Percentiles rank a stretch among this genome's conserved stretches.
Evolutionary conservation across 1,140 invertebrate species (phyloP).

Genomic region (Drosophila repletoides): DNA sequence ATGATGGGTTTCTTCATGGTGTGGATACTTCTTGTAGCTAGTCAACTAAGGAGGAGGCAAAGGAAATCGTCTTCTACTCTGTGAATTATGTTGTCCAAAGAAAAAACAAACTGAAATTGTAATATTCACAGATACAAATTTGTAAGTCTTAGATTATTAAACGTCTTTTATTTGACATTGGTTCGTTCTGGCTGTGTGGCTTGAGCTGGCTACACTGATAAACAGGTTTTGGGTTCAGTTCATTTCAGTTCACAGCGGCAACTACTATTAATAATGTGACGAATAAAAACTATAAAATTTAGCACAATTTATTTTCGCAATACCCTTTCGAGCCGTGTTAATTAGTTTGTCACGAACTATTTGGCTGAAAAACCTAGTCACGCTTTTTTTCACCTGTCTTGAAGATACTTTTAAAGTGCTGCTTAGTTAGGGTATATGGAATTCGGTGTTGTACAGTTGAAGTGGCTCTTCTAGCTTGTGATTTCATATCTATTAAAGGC

Average conservation of each 20-base stretch:
- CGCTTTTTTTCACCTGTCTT: too few relatives aligned
- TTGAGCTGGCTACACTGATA: neutral
- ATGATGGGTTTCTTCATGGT: conserved; percentile 18
- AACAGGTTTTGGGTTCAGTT: conserved; percentile 62
- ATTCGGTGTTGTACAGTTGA: neutral
- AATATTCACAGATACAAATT: neutral
- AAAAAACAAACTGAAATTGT: too few relatives aligned
- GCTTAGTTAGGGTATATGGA: neutral
- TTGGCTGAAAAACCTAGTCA: too few relatives aligned
- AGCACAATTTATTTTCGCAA: conserved; percentile 43
- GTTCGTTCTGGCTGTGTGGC: neutral
- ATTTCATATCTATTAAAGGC: conserved; percentile 34
- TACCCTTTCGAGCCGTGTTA: conserved; percentile 21
- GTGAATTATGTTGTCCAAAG: neutral
- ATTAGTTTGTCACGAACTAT: conserved; percentile 36
- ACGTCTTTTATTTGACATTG: conserved; percentile 5
- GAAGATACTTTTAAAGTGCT: too few relatives aligned
- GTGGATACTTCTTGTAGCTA: neutral
- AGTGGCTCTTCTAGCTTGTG: conserved; percentile 11
- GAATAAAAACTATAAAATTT: conserved; percentile 56
- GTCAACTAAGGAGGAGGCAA: neutral
- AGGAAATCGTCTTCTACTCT: neutral
- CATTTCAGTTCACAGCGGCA: conserved; percentile 21
- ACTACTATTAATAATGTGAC: conserved; percentile 15
- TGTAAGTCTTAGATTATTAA: neutral